Evolutionary conservation across 2,888 invertebrate species (phyloP).

Genomic region (Drosophila histrio): DNA sequence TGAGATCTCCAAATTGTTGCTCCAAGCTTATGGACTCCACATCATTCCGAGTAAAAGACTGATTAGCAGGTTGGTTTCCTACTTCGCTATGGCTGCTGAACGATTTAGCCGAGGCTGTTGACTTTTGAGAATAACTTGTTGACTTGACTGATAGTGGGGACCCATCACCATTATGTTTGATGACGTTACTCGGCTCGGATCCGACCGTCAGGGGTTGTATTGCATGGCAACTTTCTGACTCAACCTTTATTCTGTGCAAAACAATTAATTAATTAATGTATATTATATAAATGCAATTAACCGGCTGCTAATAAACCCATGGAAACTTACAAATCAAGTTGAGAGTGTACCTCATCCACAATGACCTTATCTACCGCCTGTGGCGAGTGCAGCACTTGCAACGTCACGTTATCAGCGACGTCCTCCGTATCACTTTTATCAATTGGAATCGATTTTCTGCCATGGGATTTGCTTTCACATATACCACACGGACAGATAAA

Average conservation of each 20-base stretch:
- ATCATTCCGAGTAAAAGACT: conserved; percentile 19
- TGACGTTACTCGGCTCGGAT: background rate
- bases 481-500: conserved; percentile 63
- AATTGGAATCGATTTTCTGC: conserved; percentile 82
- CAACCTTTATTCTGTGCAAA: conserved; percentile 15
- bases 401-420: conserved; percentile 39
- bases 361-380: conserved; percentile 20
- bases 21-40: conserved; percentile 38
- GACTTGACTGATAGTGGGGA: conserved; percentile 75
- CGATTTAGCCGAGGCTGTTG: conserved; percentile 79
- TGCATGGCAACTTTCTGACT: background rate
- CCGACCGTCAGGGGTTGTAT: conserved; percentile 3
- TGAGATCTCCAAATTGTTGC: conserved; percentile 49
- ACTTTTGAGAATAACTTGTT: conserved; percentile 77
- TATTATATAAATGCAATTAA: background rate
- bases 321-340: conserved; percentile 39
- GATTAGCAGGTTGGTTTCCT: background rate
- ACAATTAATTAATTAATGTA: background rate
- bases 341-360: conserved; percentile 1
- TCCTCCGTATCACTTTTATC: conserved; percentile 35
- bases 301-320: background rate
- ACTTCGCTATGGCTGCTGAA: conserved; percentile 29
- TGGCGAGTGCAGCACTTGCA: conserved; percentile 34
- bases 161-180: conserved; percentile 32
- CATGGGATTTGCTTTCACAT: conserved; percentile 8